Evolutionary conservation across 2,797 vertebrate species (phyloP), one percentile per base, ranked within the genome.

Genomic region (Anguilla megastoma): DNA sequence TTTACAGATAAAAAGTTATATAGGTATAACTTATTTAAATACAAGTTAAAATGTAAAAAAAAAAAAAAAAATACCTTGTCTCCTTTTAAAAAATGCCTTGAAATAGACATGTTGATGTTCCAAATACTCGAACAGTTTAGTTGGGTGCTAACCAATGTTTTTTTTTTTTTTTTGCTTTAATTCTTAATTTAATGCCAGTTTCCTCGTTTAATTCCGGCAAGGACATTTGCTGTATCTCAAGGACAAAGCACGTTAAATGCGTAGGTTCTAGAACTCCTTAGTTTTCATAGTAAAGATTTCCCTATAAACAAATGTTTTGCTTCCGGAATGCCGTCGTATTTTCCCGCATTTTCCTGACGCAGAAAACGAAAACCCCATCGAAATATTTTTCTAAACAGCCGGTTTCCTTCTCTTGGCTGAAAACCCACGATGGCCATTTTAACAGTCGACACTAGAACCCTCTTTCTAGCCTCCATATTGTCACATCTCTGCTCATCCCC

Each of bases 181-280:
- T 4, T 83, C 18, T 85, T 71, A 12, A 69, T 89, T 60, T 85
- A 27, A 80, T 24, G 83, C 12, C 83, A 91, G 94, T 94, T 92
- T 88, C 86, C 93, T 90, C 89, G 93, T 85, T 63, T 92, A 93
- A 95, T 90, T 89, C 89, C 92, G 36, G 94, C 94, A 94, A 94
- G 95, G 94, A 94, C 96, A 94, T 95, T 94, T 95, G 95, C 91
- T 95, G 95, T 95, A 41, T 41, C 92, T 95, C 96, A 97, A 97
- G 96, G 96, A 97, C 96, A 97, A 97, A 96, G 96, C 93, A 93
- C 71, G 94, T 96, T 95, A 96, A 97, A 95, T 97, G 96, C 96
- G 96, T 95, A 97, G 96, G n/a, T 56, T 56, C 54, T 86, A 88
- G 24, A 54, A 86, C 33, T 86, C 85, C 88, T 85, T 66, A 50